phyloP scores from a whole-genome alignment of 2,797 vertebrate genomes.

The Halcyon leucocephala region DNA sequence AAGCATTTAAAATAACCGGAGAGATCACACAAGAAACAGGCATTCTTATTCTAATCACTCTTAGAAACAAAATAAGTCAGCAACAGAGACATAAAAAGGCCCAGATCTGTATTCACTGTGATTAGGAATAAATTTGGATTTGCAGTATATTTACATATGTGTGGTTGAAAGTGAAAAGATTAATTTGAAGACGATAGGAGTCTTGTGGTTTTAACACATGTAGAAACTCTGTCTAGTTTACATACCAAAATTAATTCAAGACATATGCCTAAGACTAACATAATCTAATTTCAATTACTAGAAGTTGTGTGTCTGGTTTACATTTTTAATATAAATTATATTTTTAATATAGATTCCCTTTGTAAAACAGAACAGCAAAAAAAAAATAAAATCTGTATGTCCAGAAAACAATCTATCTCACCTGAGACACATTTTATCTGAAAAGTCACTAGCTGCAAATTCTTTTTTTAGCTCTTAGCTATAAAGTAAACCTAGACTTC shows the following conservation, averaged over 20 bases:
- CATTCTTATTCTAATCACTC: not conserved
- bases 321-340: not conserved
- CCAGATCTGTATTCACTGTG: not conserved
- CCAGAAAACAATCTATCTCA: not conserved
- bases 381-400: rapidly evolving
- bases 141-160: not conserved
- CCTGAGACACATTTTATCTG: not conserved
- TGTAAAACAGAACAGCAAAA: not conserved
- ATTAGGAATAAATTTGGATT: not conserved
- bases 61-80: not conserved
- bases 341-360: not conserved
- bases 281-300: not conserved
- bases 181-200: not conserved
- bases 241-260: not conserved
- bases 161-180: not conserved
- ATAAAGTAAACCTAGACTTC: not conserved
- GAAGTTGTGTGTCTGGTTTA: not conserved
- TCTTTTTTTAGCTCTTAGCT: not conserved
- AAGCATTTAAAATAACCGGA: not conserved
- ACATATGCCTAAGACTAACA: not conserved
- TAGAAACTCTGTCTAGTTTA: not conserved
- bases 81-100: not conserved
- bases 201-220: not conserved
- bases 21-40: not conserved
- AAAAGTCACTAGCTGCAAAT: not conserved